Evolutionary conservation across 2,797 vertebrate genomes (phyloP).

Genomic region (Cyprinella venusta): DNA sequence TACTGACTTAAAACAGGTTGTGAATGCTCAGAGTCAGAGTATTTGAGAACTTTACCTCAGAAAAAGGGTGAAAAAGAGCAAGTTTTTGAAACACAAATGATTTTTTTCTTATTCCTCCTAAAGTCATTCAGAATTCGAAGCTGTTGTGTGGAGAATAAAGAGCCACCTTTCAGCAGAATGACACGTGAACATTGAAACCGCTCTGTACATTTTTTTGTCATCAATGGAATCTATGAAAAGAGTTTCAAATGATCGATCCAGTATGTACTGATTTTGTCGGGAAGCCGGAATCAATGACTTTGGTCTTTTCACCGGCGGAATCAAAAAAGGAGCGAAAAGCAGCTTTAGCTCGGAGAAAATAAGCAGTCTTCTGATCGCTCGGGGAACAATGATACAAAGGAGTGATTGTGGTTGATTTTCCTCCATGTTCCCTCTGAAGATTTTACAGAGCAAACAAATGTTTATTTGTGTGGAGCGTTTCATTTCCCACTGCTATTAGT

Average conservation of each 20-base stretch:
- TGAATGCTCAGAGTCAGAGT: background rate
- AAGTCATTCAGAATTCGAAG: constrained; percentile 31
- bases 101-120: background rate
- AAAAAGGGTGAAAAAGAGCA: background rate
- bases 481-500: constrained; percentile 57
- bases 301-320: constrained; percentile 49
- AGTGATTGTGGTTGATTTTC: constrained; percentile 59
- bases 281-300: constrained; percentile 63
- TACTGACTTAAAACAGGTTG: background rate
- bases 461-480: constrained; percentile 52
- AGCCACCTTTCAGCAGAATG: constrained; percentile 43
- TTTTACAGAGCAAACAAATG: constrained; percentile 61
- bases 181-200: constrained; percentile 41
- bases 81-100: constrained; percentile 2
- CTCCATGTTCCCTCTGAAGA: constrained; percentile 46
- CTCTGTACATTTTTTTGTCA: constrained; percentile 40
- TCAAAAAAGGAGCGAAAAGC: constrained; percentile 55
- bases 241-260: constrained; percentile 59
- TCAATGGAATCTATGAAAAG: constrained; percentile 57
- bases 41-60: background rate
- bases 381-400: constrained; percentile 58
- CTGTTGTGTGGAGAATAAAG: constrained; percentile 30
- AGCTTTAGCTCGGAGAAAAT: constrained; percentile 58
- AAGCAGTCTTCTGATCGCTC: constrained; percentile 51
- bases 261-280: constrained; percentile 47